A percentile compares a stretch with the other conserved stretches of the same genome.
These are phyloP conservation scores for Procavia capensis DNA, from an alignment of 2,113 vertebrate genomes.

Conservation along the genomic window DNA sequence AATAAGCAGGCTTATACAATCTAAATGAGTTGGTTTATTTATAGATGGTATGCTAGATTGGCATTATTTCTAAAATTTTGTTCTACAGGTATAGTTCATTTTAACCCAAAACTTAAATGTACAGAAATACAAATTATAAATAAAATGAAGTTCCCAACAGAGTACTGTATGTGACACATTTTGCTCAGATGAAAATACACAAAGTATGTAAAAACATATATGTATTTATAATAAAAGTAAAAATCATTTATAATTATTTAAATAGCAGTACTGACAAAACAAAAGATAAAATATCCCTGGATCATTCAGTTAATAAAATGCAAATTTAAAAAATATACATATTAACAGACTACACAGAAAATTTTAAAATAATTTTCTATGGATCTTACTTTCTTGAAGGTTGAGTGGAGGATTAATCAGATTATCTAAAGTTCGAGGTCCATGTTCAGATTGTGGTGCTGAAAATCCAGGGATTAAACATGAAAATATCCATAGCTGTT, in stretches of 20 bases:
- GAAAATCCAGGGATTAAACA: constrained; percentile 99
- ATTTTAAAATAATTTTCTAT: background rate
- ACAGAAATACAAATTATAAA: constrained; percentile 2
- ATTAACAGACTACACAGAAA: constrained; percentile 31
- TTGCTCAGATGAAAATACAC: background rate
- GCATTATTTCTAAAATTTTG: background rate
- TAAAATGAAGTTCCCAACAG: background rate
- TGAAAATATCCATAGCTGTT: constrained; percentile 98
- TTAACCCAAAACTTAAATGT: background rate
- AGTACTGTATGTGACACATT: background rate
- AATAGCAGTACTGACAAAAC: background rate
- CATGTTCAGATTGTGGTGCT: constrained; percentile 92
- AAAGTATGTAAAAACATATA: background rate
- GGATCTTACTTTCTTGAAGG: constrained; percentile 95
- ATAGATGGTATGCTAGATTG: background rate
- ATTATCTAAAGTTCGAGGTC: constrained; percentile 95
- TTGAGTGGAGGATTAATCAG: constrained; percentile 96
- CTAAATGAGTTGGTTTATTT: background rate
- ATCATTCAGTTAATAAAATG: constrained; percentile 12
- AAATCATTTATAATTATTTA: background rate
- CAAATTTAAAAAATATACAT: background rate
- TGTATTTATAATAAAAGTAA: background rate
- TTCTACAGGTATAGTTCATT: background rate
- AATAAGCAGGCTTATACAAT: background rate
- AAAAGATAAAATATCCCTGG: constrained; percentile 12